Conservation (phyloP, 2,888 invertebrate species). For the Anoncus sp. region DNA sequence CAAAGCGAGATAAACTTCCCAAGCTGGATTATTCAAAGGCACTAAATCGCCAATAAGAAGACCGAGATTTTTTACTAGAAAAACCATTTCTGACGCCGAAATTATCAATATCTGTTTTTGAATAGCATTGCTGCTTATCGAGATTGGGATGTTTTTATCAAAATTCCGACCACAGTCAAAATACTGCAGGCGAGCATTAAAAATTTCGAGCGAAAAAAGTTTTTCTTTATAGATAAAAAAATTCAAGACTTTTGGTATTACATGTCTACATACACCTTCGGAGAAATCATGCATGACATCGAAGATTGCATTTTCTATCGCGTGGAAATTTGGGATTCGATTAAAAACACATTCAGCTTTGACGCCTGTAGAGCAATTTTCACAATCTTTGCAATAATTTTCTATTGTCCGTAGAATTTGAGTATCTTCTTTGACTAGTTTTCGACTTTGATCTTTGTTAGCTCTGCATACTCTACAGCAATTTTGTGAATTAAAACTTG, state of each 20-base stretch:
- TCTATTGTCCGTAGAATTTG: slow-evolving; percentile 24
- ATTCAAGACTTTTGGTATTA: slow-evolving; percentile 55
- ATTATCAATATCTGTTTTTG: slow-evolving; percentile 52
- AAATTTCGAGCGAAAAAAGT: slow-evolving; percentile 31
- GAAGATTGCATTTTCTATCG: slow-evolving; percentile 48
- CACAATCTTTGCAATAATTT: slow-evolving; percentile 23
- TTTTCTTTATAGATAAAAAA: slow-evolving; percentile 41
- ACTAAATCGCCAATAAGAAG: slow-evolving; percentile 62
- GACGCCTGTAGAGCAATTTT: slow-evolving; percentile 20
- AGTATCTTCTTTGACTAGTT: slow-evolving; percentile 25
- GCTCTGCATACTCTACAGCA: slow-evolving; percentile 58
- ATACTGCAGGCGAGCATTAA: slow-evolving; percentile 54
- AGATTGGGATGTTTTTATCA: slow-evolving; percentile 42
- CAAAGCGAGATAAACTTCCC: slow-evolving; percentile 51
- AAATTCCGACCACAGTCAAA: slow-evolving; percentile 45
- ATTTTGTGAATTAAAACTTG: slow-evolving; percentile 54
- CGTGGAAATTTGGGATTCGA: slow-evolving; percentile 52
- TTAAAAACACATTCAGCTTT: slow-evolving; percentile 22
- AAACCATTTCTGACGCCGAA: slow-evolving; percentile 62
- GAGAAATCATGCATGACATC: slow-evolving; percentile 64
- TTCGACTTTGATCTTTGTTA: slow-evolving; percentile 18
- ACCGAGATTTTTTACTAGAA: slow-evolving; percentile 59
- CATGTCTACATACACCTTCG: slow-evolving; percentile 61
- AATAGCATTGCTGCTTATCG: slow-evolving; percentile 14
- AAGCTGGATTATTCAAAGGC: slow-evolving; percentile 52